Base-by-base conservation (phyloP, 1,140 invertebrate genomes). In the Subanguina moxae region DNA sequence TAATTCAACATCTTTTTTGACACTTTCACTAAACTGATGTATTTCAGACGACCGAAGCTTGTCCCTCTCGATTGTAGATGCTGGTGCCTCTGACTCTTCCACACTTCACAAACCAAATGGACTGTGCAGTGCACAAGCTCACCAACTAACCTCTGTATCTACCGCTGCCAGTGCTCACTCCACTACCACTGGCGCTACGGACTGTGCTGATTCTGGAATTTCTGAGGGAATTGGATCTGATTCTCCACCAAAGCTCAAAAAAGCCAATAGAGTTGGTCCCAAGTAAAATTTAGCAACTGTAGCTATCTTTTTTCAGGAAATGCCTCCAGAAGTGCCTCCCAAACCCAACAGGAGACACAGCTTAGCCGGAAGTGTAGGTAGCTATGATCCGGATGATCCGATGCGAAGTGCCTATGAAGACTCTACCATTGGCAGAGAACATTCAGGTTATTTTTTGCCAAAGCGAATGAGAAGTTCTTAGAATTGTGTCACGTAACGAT, bases 321-420 rank as follows among this genome's bases (percentile, higher is more conserved):
- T 72, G 30, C 72, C 77, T 19, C 78, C 78, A 13, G 65, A 68
- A 28, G 74, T 80, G 13, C 78, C 78, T 9, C 78, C 78, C 56
- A 80, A 80, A 59, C 74, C 76, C 17, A 63, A 25, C 9, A 46
- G 57, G 8, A 42, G 66, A 62, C 23, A 64, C 27, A 75, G 46
- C 57, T 38, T 32, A 7, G 58, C 58, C 1, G 58, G 38, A 30
- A 61, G 58, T 61, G 28, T 32, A 13, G 58, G 38, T 8, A 32
- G 38, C 38, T 30, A 57, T 13, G 70, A 68, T 42, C 58, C 48
- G 11, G 56, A 74, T 42, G 72, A 74, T n/a, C 46, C 57, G 25
- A 75, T 75, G 65, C 57, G 66, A 43, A 63, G 58, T 30, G 72
- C 64, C 23, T 68, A 63, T 63, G 75, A 77, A 17, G 65, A 68